A percentile compares a stretch with the other conserved stretches of the same genome.
Evolutionary conservation across 2,888 invertebrate genomes (phyloP).

Genomic region (Tenthredo amoena): DNA sequence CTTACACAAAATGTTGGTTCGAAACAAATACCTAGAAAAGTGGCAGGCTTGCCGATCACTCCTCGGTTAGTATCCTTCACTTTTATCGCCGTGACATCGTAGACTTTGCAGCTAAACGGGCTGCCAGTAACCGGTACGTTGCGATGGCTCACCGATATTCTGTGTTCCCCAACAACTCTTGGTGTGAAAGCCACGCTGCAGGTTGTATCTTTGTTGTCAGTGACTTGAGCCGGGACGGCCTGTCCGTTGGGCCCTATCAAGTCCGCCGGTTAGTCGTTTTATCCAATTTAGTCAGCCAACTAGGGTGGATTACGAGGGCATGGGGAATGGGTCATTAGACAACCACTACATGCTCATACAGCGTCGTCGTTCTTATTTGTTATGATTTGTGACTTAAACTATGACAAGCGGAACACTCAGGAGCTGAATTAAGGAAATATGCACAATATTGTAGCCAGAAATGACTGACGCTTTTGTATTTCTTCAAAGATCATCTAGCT

Average conservation of each 20-base stretch:
- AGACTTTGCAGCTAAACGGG: conserved; percentile 96
- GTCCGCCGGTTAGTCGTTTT: conserved; percentile 76
- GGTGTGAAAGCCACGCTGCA: conserved; percentile 96
- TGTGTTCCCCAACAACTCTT: conserved; percentile 93
- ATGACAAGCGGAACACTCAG: conserved; percentile 22
- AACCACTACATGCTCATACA: conserved; percentile 45
- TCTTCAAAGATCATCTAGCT: not conserved
- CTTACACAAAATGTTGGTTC: not conserved
- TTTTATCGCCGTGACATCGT: conserved; percentile 95
- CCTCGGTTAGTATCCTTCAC: conserved; percentile 95
- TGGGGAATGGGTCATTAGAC: conserved; percentile 48
- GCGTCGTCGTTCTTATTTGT: conserved; percentile 41
- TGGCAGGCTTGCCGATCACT: conserved; percentile 93
- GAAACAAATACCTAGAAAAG: conserved; percentile 87
- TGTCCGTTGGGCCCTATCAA: conserved; percentile 94
- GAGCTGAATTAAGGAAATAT: not conserved
- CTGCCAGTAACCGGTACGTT: conserved; percentile 92
- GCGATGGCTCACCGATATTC: conserved; percentile 92
- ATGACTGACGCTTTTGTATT: conserved; percentile 16
- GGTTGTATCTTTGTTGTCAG: conserved; percentile 89
- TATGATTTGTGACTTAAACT: conserved; percentile 32
- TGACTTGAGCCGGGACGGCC: conserved; percentile 93
- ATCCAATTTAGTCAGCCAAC: conserved; percentile 71
- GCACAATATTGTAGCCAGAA: conserved; percentile 7
- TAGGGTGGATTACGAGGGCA: conserved; percentile 60